Evolutionary conservation across 2,113 vertebrate species (phyloP).

Genomic region (Brienomyrus brachyistius): DNA sequence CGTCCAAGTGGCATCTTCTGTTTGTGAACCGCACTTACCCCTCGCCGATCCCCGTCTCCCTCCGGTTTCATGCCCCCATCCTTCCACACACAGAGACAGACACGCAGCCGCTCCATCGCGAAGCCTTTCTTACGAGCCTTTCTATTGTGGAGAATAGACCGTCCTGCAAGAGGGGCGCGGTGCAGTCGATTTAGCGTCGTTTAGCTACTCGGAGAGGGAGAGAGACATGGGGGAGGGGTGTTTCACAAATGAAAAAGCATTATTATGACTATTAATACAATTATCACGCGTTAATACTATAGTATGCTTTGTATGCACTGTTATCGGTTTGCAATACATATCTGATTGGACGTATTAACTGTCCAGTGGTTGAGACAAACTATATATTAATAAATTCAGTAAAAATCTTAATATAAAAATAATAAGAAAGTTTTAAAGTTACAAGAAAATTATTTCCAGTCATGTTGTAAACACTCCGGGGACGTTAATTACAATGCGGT

Average conservation of each 20-base stretch:
- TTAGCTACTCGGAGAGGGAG: not conserved
- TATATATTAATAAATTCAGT: not conserved
- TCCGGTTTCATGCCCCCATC: not conserved
- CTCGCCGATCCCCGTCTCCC: conserved; percentile 2
- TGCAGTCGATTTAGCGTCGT: conserved; percentile 19
- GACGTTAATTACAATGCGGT: conserved; percentile 54
- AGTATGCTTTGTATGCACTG: not conserved
- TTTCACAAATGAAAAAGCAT: not conserved
- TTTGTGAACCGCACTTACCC: conserved; percentile 11
- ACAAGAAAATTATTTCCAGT: conserved; percentile 1
- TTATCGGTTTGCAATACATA: not conserved
- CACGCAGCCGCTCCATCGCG: not conserved
- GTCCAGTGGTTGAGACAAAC: not conserved
- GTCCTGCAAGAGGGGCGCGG: conserved; percentile 21
- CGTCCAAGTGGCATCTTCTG: conserved; percentile 13
- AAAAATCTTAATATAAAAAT: not conserved
- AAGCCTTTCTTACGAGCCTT: conserved; percentile 10
- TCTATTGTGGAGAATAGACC: conserved; percentile 13
- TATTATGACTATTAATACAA: conserved; percentile 9
- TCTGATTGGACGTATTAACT: not conserved
- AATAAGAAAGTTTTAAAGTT: not conserved
- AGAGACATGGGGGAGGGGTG: conserved; percentile 2
- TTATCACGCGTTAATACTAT: not conserved
- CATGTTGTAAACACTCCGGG: conserved; percentile 46
- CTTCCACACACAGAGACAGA: not conserved